phyloP scores from a whole-genome alignment of 2,888 invertebrate species.

The Pristionchus fissidentatus region DNA sequence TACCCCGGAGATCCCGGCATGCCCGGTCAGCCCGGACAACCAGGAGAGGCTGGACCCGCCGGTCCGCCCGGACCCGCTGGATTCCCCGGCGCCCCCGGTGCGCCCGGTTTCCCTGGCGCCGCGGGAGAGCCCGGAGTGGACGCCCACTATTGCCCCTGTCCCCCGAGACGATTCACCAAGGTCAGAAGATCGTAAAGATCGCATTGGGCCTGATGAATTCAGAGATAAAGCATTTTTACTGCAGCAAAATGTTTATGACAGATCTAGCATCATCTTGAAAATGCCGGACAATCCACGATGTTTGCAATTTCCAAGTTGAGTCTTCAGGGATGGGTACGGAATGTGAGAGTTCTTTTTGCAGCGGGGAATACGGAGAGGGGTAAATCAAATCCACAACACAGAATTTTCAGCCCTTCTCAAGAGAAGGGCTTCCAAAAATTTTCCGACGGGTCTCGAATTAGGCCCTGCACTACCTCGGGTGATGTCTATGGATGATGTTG shows the following conservation, averaged over 20 bases:
- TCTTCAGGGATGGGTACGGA: too few relatives aligned
- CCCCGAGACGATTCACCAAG: constrained; percentile 39
- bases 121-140: constrained; percentile 44
- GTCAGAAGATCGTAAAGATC: constrained; percentile 36
- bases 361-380: background rate
- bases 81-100: constrained; percentile 31
- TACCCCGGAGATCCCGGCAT: constrained; percentile 44
- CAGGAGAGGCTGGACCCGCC: constrained; percentile 32
- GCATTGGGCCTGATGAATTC: background rate
- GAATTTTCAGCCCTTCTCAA: too few relatives aligned
- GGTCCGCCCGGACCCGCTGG: constrained; percentile 43
- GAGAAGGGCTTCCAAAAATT: too few relatives aligned
- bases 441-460: too few relatives aligned
- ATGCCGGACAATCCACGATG: too few relatives aligned
- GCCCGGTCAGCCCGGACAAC: constrained; percentile 46
- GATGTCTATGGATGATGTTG: too few relatives aligned
- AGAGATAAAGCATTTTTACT: constrained; percentile 23
- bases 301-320: too few relatives aligned
- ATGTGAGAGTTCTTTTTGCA: too few relatives aligned
- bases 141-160: constrained; percentile 49
- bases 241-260: constrained; percentile 9
- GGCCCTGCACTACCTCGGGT: too few relatives aligned
- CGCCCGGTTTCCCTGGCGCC: constrained; percentile 9
- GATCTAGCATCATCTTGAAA: too few relatives aligned
- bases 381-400: too few relatives aligned